Evolutionary conservation across 2,797 vertebrate genomes (phyloP), one percentile per base, ranked within the genome.

Genomic region (Melanogrammus aeglefinus): DNA sequence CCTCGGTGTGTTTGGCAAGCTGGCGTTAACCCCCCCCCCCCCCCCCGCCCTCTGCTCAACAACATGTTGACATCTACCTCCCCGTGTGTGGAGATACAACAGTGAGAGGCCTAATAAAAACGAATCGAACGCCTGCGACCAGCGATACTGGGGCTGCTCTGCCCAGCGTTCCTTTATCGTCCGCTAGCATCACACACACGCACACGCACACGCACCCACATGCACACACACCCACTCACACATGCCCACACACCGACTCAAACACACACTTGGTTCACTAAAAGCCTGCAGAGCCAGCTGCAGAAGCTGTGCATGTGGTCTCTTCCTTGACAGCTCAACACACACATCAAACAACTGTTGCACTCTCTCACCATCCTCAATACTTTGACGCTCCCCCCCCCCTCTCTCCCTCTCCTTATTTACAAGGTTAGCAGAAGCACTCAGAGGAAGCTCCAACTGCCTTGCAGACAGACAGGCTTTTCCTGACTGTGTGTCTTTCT

Each of bases 261-360:
- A 33, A 73, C 33, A 35, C 16, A 1, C 31, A 73, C 72, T 35
- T 72, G 14, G 29, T 35, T 72, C 71, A 36, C 47, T 2, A n/a
- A 8, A 21, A 24, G 47, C 41, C 41, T 16, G 47, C 16, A 21
- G 47, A 24, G 57, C 47, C 57, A 63, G 57, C 57, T 63, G 57
- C 21, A 63, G 63, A 16, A 16, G 63, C 3, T 33, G 16, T 73
- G 86, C 82, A 90, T 90, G 85, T 88, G 88, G 88, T 89, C 88
- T 77, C 75, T 33, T 72, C 29, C 10, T 33, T 72, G 78, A 87
- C 91, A 91, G 88, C 86, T 89, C 88, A 86, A 85, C 83, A 87
- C 88, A 82, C 86, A 90, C 88, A 90, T 89, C 90, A 92, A 90
- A 91, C 88, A 86, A 84, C 84, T 88, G 86, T 85, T 77, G 77